Evolutionary conservation across 2,888 invertebrate species (phyloP), one percentile per base, ranked within the genome.

Genomic region (Drosophila merina): DNA sequence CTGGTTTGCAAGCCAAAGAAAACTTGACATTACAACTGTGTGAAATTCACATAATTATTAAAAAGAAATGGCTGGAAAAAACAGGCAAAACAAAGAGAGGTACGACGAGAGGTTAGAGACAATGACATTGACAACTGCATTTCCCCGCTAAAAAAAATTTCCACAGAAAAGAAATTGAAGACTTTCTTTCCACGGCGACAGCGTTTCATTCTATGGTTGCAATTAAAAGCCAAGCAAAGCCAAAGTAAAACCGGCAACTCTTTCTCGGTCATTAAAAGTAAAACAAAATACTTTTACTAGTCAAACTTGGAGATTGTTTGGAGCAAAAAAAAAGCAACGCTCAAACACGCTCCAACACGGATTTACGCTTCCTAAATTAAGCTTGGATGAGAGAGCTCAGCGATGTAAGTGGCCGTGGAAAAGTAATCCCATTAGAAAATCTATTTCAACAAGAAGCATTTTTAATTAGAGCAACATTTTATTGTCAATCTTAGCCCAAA

Each of bases 261-360:
- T 77, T 76, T 60, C 62, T 52, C 54, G 73, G 58, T 71, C 76
- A 79, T 77, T 79, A 81, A 82, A 79, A 77, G 78, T 74, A 75
- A 84, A 79, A 74, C 66, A 75, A 74, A 84, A 77, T 72, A 74
- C 81, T 81, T 74, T 77, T 75, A 72, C 79, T 74, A 49, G 55
- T 25, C 14, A 54, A 44, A 30, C 40, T 38, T 36, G 45, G 40
- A 12, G 28, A 12, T 33, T 7, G 30, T 36, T 28, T 12, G 26
- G 12, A 12, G 14, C n/a, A 44, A 47, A 44, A 31, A 31, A 33
- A 10, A 33, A 10, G 8, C 3, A 10, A 33, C 10, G n/a, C 10
- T 10, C 4, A 33, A 33, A 25, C 28, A 12, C 8, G 36, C 28
- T 12, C 3, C 25, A 42, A 28, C 28, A 36, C 38, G 44, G 49